Conservation (phyloP, 2,888 invertebrate species). For the Scaptomyza parva region DNA sequence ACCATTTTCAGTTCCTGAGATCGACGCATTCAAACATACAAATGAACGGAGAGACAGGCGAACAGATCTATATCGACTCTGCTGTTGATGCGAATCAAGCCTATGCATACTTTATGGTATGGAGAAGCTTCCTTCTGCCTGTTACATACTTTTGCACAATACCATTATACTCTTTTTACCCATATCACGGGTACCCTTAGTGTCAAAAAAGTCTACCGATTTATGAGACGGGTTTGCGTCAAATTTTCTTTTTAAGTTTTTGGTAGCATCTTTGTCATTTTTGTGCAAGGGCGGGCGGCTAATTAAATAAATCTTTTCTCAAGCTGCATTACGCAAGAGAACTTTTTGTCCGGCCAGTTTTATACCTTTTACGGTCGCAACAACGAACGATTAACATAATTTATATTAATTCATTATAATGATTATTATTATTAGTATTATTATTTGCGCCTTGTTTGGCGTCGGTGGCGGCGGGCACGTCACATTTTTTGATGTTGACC, state of each 20-base stretch:
- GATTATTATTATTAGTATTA: conserved; percentile 60
- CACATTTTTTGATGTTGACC: conserved; percentile 43
- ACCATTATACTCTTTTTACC: too few relatives aligned
- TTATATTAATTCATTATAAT: conserved; percentile 65
- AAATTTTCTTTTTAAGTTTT: too few relatives aligned
- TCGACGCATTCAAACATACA: too few relatives aligned
- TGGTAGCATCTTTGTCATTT: conserved; percentile 10
- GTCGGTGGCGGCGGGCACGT: too few relatives aligned
- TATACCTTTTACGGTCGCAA: conserved; percentile 54
- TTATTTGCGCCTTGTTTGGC: conserved; percentile 62
- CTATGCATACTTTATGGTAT: too few relatives aligned
- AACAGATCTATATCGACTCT: too few relatives aligned
- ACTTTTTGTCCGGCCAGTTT: conserved; percentile 47
- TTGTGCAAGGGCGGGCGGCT: conserved; percentile 33
- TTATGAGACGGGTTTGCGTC: conserved; percentile 30
- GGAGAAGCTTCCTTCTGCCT: too few relatives aligned
- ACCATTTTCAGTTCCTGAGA: too few relatives aligned
- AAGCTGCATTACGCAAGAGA: conserved; percentile 51
- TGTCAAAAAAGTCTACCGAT: conserved; percentile 27
- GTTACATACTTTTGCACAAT: too few relatives aligned
- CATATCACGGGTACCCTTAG: too few relatives aligned
- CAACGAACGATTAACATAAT: conserved; percentile 69
- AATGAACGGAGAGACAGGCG: too few relatives aligned
- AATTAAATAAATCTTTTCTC: conserved; percentile 56
- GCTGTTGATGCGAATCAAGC: too few relatives aligned